phyloP scores from a whole-genome alignment of 2,888 invertebrate genomes.

The Pyralis farinalis region DNA sequence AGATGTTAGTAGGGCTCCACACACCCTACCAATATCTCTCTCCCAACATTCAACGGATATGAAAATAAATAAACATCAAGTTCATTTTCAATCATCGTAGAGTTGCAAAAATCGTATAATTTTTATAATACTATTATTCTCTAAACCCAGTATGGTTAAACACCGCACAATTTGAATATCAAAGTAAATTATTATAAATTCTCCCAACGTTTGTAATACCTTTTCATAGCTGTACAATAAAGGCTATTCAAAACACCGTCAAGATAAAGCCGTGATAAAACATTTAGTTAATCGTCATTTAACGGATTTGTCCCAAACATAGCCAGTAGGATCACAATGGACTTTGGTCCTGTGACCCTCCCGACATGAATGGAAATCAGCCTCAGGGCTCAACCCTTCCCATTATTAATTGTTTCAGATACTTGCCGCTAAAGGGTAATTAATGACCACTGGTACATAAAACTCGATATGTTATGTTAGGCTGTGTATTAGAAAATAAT shows the following conservation, averaged over 20 bases:
- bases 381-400: constrained; percentile 4
- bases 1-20: too few species aligned
- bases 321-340: constrained; percentile 4
- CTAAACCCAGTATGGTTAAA: too few species aligned
- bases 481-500: too few species aligned
- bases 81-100: too few species aligned
- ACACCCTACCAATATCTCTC: too few species aligned
- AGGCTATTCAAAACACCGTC: background rate
- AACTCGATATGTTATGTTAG: background rate
- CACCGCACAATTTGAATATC: too few species aligned
- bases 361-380: constrained; percentile 8
- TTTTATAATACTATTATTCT: too few species aligned
- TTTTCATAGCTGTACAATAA: background rate
- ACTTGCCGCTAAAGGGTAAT: constrained; percentile 2
- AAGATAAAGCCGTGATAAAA: constrained; percentile 5
- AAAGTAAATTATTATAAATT: too few species aligned
- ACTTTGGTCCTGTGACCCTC: background rate
- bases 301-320: constrained; percentile 3
- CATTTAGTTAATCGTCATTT: constrained; percentile 7
- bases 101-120: too few species aligned
- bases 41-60: too few species aligned
- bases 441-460: constrained; percentile 1
- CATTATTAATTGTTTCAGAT: constrained; percentile 10
- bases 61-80: too few species aligned
- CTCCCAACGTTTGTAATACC: too few species aligned